Percentiles rank a stretch among this genome's conserved stretches.
Conservation (phyloP, 1,140 invertebrate species). For the Caenorhabditis briggsae region DNA sequence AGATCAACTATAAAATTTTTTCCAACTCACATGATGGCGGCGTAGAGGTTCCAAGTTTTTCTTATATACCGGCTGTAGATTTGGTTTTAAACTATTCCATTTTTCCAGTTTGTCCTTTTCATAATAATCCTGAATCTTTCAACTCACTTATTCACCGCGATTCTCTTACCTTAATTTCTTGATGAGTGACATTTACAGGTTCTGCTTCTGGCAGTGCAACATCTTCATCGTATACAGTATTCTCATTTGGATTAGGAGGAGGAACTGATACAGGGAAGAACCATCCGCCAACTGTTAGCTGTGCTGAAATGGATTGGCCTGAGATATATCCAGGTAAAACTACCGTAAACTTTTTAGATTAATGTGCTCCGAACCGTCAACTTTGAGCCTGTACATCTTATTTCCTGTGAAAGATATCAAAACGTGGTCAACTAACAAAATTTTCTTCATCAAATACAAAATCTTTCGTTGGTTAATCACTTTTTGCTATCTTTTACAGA, state of each 20-base stretch:
- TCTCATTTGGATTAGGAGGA: neutral
- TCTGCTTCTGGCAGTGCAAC: slow-evolving; percentile 7
- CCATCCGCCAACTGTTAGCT: slow-evolving; percentile 34
- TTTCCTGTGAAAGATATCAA: too few species aligned
- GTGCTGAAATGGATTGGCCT: slow-evolving; percentile 32
- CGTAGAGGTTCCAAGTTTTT: neutral
- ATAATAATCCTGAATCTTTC: slow-evolving; percentile 4
- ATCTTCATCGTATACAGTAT: slow-evolving; percentile 32
- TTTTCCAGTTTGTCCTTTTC: slow-evolving; percentile 29
- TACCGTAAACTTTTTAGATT: too few species aligned
- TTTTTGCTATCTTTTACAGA: too few species aligned
- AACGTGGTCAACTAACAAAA: too few species aligned
- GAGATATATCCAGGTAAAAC: neutral
- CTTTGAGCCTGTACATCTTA: too few species aligned
- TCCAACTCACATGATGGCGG: slow-evolving; percentile 19
- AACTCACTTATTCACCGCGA: neutral
- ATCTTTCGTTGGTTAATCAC: too few species aligned
- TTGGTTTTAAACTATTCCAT: slow-evolving; percentile 10
- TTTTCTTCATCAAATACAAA: too few species aligned
- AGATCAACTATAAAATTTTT: too few species aligned
- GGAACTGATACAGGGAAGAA: slow-evolving; percentile 18
- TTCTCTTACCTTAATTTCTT: slow-evolving; percentile 1
- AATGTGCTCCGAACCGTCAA: too few species aligned
- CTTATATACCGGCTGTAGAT: neutral
- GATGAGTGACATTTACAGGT: slow-evolving; percentile 19